A percentile compares a stretch with the other conserved stretches of the same genome.
Conservation (phyloP, 2,113 vertebrate species). For the Penelope pileata region DNA sequence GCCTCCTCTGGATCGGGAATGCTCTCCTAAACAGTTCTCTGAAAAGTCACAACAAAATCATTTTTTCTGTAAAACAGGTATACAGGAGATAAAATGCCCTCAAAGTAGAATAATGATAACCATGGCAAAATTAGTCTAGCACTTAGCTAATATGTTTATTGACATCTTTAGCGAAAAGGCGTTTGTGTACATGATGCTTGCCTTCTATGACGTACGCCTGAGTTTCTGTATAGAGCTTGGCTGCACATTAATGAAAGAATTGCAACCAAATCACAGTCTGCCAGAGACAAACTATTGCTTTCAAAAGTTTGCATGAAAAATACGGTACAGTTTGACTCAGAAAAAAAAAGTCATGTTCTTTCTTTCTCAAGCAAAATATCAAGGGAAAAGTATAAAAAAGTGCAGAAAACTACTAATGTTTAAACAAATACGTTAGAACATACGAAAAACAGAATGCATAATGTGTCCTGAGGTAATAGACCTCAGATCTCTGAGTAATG, state of each 20-base stretch:
- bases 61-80: not conserved
- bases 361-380: not conserved
- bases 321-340: not conserved
- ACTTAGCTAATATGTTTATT: not conserved
- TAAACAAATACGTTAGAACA: conserved; percentile 13
- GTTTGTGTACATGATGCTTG: not conserved
- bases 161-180: not conserved
- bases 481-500: conserved; percentile 1
- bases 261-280: not conserved
- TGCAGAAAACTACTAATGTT: not conserved
- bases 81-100: not conserved
- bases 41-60: not conserved
- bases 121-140: not conserved
- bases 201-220: not conserved
- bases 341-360: not conserved
- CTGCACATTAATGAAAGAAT: not conserved
- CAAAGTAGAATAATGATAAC: not conserved
- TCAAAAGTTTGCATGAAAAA: conserved; percentile 2
- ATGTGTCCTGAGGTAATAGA: conserved; percentile 15
- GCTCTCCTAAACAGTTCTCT: not conserved
- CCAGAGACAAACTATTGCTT: not conserved
- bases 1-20: not conserved
- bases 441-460: not conserved
- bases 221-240: not conserved
- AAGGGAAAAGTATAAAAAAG: not conserved